Percentiles rank a stretch among this genome's conserved stretches.
These are phyloP conservation scores for Nemapogon koenigi DNA, from an alignment of 2,888 invertebrate species.

Conservation along the genomic window DNA sequence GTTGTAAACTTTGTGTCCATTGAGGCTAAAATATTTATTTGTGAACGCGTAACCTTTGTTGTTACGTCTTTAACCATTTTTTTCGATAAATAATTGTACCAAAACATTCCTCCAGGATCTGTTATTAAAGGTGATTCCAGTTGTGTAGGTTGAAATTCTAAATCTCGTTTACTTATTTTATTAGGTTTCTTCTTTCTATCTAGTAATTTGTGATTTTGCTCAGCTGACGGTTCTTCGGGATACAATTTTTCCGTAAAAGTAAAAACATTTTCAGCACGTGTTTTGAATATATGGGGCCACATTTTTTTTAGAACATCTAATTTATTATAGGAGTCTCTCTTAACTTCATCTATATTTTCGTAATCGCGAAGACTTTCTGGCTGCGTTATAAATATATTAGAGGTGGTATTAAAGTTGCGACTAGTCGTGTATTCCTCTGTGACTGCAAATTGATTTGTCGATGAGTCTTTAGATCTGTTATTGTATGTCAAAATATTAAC, in stretches of 20 bases:
- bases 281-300: too few relatives aligned
- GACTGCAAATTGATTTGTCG: neutral
- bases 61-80: constrained; percentile 16
- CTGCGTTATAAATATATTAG: too few relatives aligned
- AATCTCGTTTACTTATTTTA: neutral
- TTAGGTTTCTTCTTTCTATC: neutral
- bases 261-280: too few relatives aligned
- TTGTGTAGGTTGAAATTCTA: constrained; percentile 13
- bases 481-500: constrained; percentile 39
- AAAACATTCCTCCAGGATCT: constrained; percentile 26
- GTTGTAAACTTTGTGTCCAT: too few relatives aligned
- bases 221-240: too few relatives aligned
- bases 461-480: constrained; percentile 13
- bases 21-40: too few relatives aligned
- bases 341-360: too few relatives aligned
- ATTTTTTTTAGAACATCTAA: too few relatives aligned
- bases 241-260: too few relatives aligned
- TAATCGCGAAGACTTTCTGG: too few relatives aligned
- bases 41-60: constrained; percentile 12
- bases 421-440: constrained; percentile 3
- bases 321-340: too few relatives aligned
- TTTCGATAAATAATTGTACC: constrained; percentile 25
- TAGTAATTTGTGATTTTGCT: neutral
- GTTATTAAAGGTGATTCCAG: constrained; percentile 24
- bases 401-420: too few relatives aligned